phyloP scores from a whole-genome alignment of 2,113 vertebrate species.

The Pyrgilauda ruficollis region DNA sequence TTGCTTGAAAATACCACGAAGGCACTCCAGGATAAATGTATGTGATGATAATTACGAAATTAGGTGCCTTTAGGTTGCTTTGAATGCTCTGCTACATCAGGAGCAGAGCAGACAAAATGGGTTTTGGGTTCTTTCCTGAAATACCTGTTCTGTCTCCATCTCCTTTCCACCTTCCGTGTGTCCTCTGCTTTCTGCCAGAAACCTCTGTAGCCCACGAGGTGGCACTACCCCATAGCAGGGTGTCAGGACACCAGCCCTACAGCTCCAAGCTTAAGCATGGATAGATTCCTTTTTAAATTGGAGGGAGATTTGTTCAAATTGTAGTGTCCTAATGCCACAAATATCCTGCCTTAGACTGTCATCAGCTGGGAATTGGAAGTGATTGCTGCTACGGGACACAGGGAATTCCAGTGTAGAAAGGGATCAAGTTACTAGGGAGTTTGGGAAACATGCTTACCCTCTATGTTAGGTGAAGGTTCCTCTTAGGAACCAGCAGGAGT shows the following conservation, averaged over 20 bases:
- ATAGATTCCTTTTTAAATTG: not conserved
- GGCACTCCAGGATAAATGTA: not conserved
- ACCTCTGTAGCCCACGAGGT: not conserved
- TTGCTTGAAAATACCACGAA: not conserved
- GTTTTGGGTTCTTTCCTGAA: not conserved
- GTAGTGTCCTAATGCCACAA: not conserved
- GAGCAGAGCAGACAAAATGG: not conserved
- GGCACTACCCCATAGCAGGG: not conserved
- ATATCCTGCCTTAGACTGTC: not conserved
- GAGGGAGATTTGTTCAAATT: not conserved
- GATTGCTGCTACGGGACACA: not conserved
- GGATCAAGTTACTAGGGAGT: not conserved
- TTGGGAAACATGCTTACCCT: not conserved
- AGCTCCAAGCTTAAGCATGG: not conserved
- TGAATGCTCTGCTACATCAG: not conserved
- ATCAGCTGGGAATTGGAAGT: not conserved
- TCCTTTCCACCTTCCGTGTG: too few relatives aligned
- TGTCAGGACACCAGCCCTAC: not conserved
- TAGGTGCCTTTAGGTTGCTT: not conserved
- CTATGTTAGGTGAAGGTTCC: not conserved
- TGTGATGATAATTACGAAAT: not conserved
- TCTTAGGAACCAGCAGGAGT: not conserved
- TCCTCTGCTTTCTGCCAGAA: not conserved
- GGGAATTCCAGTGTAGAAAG: not conserved
- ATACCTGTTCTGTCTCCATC: too few relatives aligned